Evolutionary conservation across 1,140 invertebrate genomes (phyloP).

Genomic region (Ostrea denselamellosa): DNA sequence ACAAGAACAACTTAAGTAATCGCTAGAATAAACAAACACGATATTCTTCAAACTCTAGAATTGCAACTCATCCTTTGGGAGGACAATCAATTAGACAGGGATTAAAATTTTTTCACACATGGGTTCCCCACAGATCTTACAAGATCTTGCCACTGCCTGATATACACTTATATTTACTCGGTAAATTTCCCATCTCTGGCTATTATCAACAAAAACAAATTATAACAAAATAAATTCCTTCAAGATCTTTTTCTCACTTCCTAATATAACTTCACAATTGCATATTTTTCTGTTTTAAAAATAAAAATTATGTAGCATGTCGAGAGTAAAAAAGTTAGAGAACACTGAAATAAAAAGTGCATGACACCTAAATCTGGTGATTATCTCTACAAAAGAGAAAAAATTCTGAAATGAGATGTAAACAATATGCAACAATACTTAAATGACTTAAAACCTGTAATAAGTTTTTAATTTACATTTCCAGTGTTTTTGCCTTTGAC

Average conservation of each 20-base stretch:
- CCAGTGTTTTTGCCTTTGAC: too few species aligned
- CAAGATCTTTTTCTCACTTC: background rate
- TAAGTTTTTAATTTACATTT: too few species aligned
- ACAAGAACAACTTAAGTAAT: conserved; percentile 25
- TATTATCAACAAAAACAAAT: background rate
- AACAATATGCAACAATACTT: too few species aligned
- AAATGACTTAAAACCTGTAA: too few species aligned
- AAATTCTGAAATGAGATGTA: too few species aligned
- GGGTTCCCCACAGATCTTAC: background rate
- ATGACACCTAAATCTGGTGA: too few species aligned
- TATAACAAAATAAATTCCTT: background rate
- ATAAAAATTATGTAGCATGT: background rate
- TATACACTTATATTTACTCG: background rate
- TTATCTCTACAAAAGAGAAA: too few species aligned
- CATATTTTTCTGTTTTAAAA: background rate
- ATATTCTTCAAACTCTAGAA: conserved; percentile 36
- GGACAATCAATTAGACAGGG: conserved; percentile 30
- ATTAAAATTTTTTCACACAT: conserved; percentile 21
- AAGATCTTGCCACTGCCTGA: background rate
- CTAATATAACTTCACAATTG: background rate
- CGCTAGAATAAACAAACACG: conserved; percentile 31
- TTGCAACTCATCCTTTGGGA: conserved; percentile 22
- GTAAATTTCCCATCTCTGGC: background rate
- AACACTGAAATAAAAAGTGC: too few species aligned
- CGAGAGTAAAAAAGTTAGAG: too few species aligned